Evolutionary conservation across 2,888 invertebrate species (phyloP), one percentile per base, ranked within the genome.

Genomic region (Cerastis leucographa): DNA sequence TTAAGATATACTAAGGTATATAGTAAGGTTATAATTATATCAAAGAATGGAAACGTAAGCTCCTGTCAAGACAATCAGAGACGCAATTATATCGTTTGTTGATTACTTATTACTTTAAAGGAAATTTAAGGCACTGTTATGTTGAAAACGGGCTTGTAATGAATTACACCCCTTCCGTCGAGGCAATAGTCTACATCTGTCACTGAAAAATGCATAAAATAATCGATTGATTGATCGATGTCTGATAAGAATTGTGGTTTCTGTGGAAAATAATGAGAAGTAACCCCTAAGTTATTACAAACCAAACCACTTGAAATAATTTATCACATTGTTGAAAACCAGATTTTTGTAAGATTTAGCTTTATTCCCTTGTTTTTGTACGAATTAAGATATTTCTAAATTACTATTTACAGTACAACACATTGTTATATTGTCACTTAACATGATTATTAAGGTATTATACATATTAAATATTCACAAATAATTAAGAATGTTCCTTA

Each of bases 341-440:
- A 25, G 29, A 3, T 40, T 49, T 19, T 46, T 68, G 3, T 2
- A 19, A 40, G 19, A 25, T 29, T 40, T 49, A 22, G 17, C 7
- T 72, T 72, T 29, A 54, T 6, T 29, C 1, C 5, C 3, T 72
- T n/a, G n/a, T n/a, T n/a, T 56, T 5, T 51, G 22, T 49, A 70
- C 62, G 22, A 62, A 62, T 22, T 70, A 17, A 72, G 49, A 40
- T 51, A 71, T 9, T 22, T 22, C 12, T 51, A 25, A 70, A 49
- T 49, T 49, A 25, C 12, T 46, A 25, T 69, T 49, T 46, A 40
- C 35, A 3, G 19, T 46, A 25, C 29, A 14, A 25, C n/a, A 68
- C 40, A 29, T 5, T 14, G 54, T 59, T 59, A 17, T 8, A 59
- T 17, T 54, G 54, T n/a, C 5, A 12, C 14, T n/a, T 14, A 19